A percentile compares a stretch with the other conserved stretches of the same genome.
Conservation (phyloP, 2,113 vertebrate species). For the Chamaea fasciata region DNA sequence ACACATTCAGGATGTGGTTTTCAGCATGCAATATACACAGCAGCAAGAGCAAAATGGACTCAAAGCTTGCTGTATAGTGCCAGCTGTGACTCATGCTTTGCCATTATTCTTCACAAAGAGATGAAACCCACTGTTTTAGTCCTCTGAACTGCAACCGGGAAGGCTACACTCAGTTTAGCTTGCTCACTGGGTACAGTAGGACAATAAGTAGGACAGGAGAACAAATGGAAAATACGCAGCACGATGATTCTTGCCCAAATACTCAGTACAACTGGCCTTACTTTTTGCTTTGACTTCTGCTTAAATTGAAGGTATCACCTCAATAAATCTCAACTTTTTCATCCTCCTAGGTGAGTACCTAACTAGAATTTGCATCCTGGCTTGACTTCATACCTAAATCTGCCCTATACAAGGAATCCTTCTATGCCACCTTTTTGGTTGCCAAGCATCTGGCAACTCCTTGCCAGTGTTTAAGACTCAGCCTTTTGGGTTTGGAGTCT, state of each 20-base stretch:
- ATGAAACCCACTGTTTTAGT: background rate
- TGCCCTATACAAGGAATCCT: background rate
- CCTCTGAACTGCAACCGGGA: background rate
- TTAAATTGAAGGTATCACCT: background rate
- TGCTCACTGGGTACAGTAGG: background rate
- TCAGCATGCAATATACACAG: background rate
- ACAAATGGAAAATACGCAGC: background rate
- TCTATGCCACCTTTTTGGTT: background rate
- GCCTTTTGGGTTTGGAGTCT: background rate
- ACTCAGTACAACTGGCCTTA: background rate
- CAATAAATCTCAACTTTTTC: background rate
- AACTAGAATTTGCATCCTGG: background rate
- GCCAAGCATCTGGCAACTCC: background rate
- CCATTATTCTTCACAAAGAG: background rate
- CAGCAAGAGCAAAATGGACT: background rate
- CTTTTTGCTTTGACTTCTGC: background rate
- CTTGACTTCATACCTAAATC: background rate
- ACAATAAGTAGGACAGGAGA: background rate
- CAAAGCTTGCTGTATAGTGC: background rate
- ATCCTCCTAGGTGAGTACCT: background rate
- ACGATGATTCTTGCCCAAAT: background rate
- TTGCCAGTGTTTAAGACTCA: background rate
- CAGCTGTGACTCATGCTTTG: background rate
- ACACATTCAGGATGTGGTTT: constrained; percentile 66
- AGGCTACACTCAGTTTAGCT: background rate